Evolutionary conservation across 2,113 vertebrate species (phyloP), one percentile per base, ranked within the genome.

Genomic region (Suncus etruscus): DNA sequence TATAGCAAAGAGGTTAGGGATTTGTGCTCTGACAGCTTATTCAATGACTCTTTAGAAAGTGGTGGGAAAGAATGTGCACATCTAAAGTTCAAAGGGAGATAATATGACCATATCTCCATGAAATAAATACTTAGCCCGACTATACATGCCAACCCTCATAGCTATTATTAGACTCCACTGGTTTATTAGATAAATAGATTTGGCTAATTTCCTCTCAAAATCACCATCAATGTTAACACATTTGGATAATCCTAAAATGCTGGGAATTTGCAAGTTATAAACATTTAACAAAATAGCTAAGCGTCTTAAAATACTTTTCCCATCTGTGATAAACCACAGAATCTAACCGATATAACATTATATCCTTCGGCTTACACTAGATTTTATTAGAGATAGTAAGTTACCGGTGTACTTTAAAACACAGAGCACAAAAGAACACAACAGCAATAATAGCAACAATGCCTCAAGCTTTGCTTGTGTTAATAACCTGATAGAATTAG

Each of bases 291-390:
- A 95, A 97, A 92, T 92, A 90, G 83, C 88, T 95, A 96, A 95
- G 94, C 96, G 95, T 96, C 95, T 96, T 97, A 97, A 96, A 97
- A 97, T 96, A 96, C 91, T 94, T 95, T 86, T 27, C 65, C 88
- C 92, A 95, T 96, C 95, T 91, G 96, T 80, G 86, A 94, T 95
- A 95, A 96, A 94, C 94, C 93, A 96, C 94, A 97, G 94, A 97
- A 96, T 94, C 14, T 85, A 96, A 91, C 93, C 91, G 65, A 94
- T 95, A 85, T 63, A 94, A 73, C 51, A 87, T 47, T 85, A 82
- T 65, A 91, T 91, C 74, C 84, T 15, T 8, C 73, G 95, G 54
- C 68, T 18, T 91, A 86, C 83, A 94, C 58, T 82, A 83, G 24
- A 73, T 96, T 97, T 94, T 95, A 97, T 93, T 96, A 61, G 84